Percentiles rank a stretch among this genome's conserved stretches.
Conservation (phyloP, 2,113 vertebrate genomes). For the Neolamprologus toae region DNA sequence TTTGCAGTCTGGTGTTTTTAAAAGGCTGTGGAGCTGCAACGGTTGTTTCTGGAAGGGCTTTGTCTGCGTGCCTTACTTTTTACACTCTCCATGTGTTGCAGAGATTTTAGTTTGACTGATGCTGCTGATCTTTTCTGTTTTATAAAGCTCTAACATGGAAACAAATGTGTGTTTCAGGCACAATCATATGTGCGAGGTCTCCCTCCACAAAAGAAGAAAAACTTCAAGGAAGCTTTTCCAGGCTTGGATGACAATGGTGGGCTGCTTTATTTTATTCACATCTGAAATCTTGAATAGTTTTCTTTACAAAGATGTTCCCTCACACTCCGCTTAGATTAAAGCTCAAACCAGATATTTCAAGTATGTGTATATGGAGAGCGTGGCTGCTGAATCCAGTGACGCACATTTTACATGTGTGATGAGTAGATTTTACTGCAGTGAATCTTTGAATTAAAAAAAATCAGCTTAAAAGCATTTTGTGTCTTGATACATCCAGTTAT, state of each 20-base stretch:
- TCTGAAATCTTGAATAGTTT: not conserved
- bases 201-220: slow-evolving; percentile 69
- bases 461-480: not conserved
- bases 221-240: slow-evolving; percentile 68
- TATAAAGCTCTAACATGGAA: not conserved
- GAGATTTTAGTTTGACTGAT: not conserved
- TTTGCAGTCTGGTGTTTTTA: not conserved
- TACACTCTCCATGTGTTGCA: not conserved
- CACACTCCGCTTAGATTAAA: not conserved
- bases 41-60: not conserved
- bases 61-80: not conserved
- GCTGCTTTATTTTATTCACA: not conserved
- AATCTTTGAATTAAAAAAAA: not conserved
- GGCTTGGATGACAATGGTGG: slow-evolving; percentile 56
- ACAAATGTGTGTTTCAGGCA: slow-evolving; percentile 55
- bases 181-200: slow-evolving; percentile 71
- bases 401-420: not conserved
- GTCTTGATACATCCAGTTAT: slow-evolving; percentile 41
- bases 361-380: not conserved
- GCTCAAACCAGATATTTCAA: not conserved
- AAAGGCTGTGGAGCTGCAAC: not conserved
- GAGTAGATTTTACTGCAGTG: not conserved
- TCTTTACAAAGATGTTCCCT: not conserved
- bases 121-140: not conserved
- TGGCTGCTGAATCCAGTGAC: not conserved